Conservation (phyloP, 2,888 invertebrate genomes). For the Ormyrus labotus region DNA sequence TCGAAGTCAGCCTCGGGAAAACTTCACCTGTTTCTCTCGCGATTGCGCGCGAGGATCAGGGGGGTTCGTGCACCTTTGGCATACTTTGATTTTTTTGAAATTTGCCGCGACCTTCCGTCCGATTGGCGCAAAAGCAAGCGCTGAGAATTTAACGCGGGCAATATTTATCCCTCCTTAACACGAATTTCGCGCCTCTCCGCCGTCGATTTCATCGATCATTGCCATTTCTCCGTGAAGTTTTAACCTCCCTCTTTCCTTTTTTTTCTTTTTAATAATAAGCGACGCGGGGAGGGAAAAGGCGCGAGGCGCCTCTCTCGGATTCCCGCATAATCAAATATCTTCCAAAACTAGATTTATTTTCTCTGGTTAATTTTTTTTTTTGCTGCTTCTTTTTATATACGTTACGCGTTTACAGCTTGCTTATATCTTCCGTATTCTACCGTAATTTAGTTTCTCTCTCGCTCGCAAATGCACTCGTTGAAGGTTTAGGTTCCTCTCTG, state of each 20-base stretch:
- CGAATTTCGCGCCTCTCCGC: background rate
- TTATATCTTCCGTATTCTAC: background rate
- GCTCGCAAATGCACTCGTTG: constrained; percentile 26
- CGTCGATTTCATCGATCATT: constrained; percentile 52
- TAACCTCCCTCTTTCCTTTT: too few relatives aligned
- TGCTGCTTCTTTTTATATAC: constrained; percentile 9
- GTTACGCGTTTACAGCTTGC: background rate
- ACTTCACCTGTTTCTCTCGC: background rate
- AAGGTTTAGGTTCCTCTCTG: constrained; percentile 44
- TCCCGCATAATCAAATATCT: constrained; percentile 61
- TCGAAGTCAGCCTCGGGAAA: background rate
- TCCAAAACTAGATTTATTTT: constrained; percentile 68
- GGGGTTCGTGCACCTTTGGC: constrained; percentile 23
- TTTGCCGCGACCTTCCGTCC: background rate
- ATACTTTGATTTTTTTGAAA: constrained; percentile 13
- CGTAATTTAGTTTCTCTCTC: background rate
- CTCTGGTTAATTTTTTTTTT: constrained; percentile 51
- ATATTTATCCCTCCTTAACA: constrained; percentile 13
- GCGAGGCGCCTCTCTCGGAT: constrained; percentile 21
- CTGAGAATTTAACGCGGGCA: background rate
- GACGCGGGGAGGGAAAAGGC: constrained; percentile 21
- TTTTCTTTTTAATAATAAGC: constrained; percentile 28
- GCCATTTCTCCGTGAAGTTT: constrained; percentile 34
- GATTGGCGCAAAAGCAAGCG: constrained; percentile 7
- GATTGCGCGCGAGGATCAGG: constrained; percentile 32